Percentiles rank a stretch among this genome's conserved stretches.
These are phyloP conservation scores for Dromaius novaehollandiae DNA, from an alignment of 2,113 vertebrate genomes.

Conservation along the genomic window DNA sequence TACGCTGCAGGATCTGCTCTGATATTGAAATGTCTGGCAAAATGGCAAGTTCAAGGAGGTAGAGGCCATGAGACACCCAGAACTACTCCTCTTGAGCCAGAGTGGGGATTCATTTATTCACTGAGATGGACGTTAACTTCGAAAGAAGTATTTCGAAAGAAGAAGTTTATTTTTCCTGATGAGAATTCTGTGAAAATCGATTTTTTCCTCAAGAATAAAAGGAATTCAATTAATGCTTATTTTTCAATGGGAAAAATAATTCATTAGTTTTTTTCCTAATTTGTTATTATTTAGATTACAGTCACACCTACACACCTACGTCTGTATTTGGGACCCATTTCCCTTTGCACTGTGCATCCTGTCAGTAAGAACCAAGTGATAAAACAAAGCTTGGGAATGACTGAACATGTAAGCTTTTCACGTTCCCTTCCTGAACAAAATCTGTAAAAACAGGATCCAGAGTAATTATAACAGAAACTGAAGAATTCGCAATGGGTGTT, in stretches of 20 bases:
- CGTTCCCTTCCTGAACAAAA: neutral
- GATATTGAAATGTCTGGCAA: neutral
- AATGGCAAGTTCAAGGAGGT: neutral
- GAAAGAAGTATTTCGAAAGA: neutral
- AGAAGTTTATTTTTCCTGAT: neutral
- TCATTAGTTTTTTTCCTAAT: neutral
- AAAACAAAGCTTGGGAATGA: neutral
- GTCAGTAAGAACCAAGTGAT: neutral
- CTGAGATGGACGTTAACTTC: neutral
- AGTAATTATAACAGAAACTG: neutral
- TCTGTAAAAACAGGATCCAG: neutral
- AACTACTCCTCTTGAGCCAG: neutral
- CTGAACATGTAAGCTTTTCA: neutral
- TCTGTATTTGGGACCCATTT: neutral
- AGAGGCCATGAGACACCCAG: neutral
- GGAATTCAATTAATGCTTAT: neutral
- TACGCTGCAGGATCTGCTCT: neutral
- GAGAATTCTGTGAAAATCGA: neutral
- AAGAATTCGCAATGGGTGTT: neutral
- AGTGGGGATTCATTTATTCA: neutral
- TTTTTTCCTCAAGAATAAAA: neutral
- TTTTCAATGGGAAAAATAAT: conserved; percentile 2
- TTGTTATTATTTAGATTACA: neutral
- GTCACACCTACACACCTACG: neutral
- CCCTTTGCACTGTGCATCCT: neutral